Base-by-base conservation (phyloP, 1,140 invertebrate species). In the Zaprionus camerounensis region DNA sequence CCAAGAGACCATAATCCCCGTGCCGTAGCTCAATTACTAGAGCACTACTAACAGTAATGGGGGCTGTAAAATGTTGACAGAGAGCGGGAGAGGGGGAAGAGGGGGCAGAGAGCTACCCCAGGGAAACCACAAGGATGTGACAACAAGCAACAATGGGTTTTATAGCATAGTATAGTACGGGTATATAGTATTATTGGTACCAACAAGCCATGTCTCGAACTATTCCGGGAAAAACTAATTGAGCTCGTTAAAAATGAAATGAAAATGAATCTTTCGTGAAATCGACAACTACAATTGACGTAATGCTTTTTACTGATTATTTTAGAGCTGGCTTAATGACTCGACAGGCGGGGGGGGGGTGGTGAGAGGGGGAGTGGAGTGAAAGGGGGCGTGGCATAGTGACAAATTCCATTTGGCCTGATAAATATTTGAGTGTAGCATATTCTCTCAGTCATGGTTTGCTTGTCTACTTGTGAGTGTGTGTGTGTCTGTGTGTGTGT, bases 351-450 rank as follows among this genome's bases (percentile, higher is more conserved):
- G 24, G 12, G 17, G 5, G n/a, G n/a, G n/a, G n/a, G 34, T 12
- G 20, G 26, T 20, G 24, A 36, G 34, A 15, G 46, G 59, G 17
- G 20, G 3, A 55, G 5, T 20, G 15, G 20, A 20, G 17, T 17
- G 9, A 9, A 7, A 5, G 57, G 17, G 17, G 57, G 57, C 12
- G 57, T 11, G 57, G 31, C 31, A 26, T 17, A 57, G 53, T 41
- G 64, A 66, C 38, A 62, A 61, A 57, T 63, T 62, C 34, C 58
- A 57, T 63, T 70, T 69, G 66, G 38, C 38, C 28, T 46, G 58
- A 69, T 74, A 74, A 62, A 74, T 69, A 74, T 62, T 69, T 74
- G 31, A 36, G 63, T 66, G 36, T 12, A 66, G 24, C 53, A 17
- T 56, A 56, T 56, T 56, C 26, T 31, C n/a, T 9, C 31, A 34